phyloP scores from a whole-genome alignment of 2,888 invertebrate species.

The Eristalis intricaria region DNA sequence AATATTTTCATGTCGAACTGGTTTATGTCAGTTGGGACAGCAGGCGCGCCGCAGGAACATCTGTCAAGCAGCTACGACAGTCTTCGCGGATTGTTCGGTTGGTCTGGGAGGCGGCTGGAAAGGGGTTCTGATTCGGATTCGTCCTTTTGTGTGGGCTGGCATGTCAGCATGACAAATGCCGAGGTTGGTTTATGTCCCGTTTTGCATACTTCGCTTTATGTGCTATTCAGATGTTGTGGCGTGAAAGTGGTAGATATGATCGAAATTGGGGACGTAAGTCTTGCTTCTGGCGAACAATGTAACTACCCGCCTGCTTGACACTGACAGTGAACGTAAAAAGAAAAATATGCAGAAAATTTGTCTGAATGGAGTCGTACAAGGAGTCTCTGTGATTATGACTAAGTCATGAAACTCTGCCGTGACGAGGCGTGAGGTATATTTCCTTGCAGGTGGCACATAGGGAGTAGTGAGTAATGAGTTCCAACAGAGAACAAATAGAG shows the following conservation, averaged over 20 bases:
- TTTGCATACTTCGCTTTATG: background rate
- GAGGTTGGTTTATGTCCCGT: background rate
- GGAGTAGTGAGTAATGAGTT: no score
- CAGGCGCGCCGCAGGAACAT: slow-evolving; percentile 5
- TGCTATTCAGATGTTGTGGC: background rate
- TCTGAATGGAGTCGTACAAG: background rate
- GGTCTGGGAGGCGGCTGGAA: no score
- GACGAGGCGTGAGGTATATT: no score
- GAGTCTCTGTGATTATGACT: background rate
- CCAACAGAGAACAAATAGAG: no score
- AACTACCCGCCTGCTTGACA: background rate
- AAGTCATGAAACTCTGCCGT: background rate
- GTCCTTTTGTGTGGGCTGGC: background rate
- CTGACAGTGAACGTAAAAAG: background rate
- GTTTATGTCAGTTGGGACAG: background rate
- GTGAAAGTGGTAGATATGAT: background rate
- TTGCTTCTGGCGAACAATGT: background rate
- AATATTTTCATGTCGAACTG: slow-evolving; percentile 16
- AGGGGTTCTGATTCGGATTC: background rate
- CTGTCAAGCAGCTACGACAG: background rate
- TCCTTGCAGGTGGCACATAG: no score
- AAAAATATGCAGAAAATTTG: background rate
- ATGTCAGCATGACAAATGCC: background rate
- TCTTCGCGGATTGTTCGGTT: no score
- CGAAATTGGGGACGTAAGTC: background rate